These are phyloP conservation scores for Gymnarchus niloticus DNA, from an alignment of 2,113 vertebrate genomes.

Conservation along the genomic window DNA sequence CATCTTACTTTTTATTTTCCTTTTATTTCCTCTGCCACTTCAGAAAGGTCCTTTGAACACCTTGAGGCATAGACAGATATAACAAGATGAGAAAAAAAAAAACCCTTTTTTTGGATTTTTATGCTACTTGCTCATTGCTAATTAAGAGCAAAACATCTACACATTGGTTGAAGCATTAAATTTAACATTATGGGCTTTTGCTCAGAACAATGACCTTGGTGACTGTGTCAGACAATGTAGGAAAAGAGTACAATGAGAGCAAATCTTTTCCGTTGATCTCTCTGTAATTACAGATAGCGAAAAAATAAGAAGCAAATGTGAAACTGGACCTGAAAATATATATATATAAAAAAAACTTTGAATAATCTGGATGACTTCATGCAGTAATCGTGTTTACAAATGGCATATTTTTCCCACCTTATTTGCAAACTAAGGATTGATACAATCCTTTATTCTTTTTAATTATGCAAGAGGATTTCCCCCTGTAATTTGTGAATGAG, in stretches of 20 bases:
- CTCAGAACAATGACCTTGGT: background rate
- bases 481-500: background rate
- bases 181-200: background rate
- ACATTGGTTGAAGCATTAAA: background rate
- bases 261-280: background rate
- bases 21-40: background rate
- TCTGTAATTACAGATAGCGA: background rate
- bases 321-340: background rate
- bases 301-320: background rate
- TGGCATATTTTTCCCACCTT: background rate
- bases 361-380: background rate
- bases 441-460: background rate
- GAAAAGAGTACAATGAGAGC: background rate
- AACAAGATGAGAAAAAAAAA: background rate
- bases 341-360: background rate
- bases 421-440: background rate
- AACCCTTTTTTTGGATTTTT: background rate
- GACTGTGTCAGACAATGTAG: background rate
- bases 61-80: background rate
- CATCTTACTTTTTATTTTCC: background rate
- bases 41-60: slow-evolving; percentile 1
- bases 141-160: background rate
- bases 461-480: background rate
- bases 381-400: background rate
- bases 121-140: background rate